Percentiles rank a stretch among this genome's conserved stretches.
Evolutionary conservation across 37 sponge, comb jelly and placozoan genomes (phyloP).

Genomic region (Hexactinellida sp.): DNA sequence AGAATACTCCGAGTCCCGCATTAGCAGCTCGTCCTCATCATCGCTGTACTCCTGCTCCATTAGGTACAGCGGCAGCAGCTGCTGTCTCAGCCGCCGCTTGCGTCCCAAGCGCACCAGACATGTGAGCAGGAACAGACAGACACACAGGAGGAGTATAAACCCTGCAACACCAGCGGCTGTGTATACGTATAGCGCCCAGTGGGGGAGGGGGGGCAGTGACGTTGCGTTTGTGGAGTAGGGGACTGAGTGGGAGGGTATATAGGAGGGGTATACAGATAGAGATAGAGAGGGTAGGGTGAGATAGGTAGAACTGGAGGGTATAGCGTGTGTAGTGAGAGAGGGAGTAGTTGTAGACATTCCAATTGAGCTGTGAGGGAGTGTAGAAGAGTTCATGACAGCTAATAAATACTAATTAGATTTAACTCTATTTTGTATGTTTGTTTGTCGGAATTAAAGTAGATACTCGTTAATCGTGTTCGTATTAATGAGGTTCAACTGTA

Average conservation of each 20-base stretch:
- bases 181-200: not conserved
- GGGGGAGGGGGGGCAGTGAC: not conserved
- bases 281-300: not conserved
- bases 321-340: not conserved
- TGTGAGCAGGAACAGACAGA: not conserved
- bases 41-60: constrained; percentile 15
- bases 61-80: not conserved
- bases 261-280: not conserved
- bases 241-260: not conserved
- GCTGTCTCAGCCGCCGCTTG: not conserved
- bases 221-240: not conserved
- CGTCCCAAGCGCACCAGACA: not conserved
- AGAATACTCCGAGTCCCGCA: not conserved
- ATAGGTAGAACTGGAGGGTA: not conserved
- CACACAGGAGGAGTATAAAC: not conserved
- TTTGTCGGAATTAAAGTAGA: too few relatives aligned
- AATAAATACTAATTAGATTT: too few relatives aligned
- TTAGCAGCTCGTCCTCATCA: not conserved
- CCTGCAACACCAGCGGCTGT: not conserved
- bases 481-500: too few relatives aligned
- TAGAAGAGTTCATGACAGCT: not conserved
- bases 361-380: not conserved
- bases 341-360: not conserved
- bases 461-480: too few relatives aligned
- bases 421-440: too few relatives aligned